These are phyloP conservation scores for Himalopsyche kuldschensis DNA, from an alignment of 2,888 invertebrate genomes.

Conservation along the genomic window DNA sequence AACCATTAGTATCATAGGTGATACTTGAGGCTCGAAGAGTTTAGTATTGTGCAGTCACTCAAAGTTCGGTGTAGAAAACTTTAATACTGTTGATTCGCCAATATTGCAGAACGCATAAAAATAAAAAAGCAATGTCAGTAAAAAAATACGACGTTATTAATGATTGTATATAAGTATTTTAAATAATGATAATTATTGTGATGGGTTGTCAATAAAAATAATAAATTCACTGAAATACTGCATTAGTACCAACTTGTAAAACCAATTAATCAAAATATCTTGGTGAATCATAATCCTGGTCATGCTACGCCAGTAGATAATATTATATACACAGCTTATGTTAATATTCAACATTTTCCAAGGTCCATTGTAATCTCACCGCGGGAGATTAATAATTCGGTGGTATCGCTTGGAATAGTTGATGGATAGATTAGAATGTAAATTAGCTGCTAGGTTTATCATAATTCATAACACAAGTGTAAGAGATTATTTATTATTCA, in stretches of 20 bases:
- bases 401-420: constrained; percentile 21
- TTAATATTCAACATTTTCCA: constrained; percentile 2
- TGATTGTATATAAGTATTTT: background rate
- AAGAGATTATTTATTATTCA: constrained; percentile 21
- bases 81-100: no score
- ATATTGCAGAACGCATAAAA: no score
- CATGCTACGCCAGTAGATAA: background rate
- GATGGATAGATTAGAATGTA: constrained; percentile 29
- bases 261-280: background rate
- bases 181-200: background rate
- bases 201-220: background rate
- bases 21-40: no score
- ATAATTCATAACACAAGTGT: constrained; percentile 5
- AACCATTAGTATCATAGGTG: no score
- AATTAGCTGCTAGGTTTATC: constrained; percentile 26
- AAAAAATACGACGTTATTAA: background rate
- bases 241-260: background rate
- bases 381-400: constrained; percentile 13
- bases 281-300: background rate
- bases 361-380: constrained; percentile 23
- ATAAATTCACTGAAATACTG: background rate
- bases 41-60: no score
- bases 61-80: no score
- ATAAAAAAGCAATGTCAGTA: background rate
- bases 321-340: constrained; percentile 9